A percentile compares a stretch with the other conserved stretches of the same genome.
phyloP scores from a whole-genome alignment of 1,140 invertebrate genomes.

The Eurosta solidaginis region DNA sequence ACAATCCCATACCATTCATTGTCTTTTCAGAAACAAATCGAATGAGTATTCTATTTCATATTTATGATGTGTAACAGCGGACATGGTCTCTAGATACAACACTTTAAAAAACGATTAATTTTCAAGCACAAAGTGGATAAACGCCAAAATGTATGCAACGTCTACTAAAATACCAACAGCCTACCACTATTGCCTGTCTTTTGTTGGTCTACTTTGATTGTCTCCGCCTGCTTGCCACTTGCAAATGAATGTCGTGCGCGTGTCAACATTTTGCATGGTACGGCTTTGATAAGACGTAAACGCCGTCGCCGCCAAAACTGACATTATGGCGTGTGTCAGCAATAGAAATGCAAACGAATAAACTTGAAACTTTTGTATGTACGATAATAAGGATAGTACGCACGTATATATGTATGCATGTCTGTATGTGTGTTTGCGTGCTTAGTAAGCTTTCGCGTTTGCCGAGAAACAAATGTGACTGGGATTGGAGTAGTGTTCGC shows the following conservation, averaged over 20 bases:
- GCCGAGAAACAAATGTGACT: not conserved
- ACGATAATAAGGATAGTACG: not conserved
- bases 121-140: not conserved
- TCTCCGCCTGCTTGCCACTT: not conserved
- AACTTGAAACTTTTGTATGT: not conserved
- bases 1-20: no score
- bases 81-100: not conserved
- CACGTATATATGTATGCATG: not conserved
- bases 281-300: constrained; percentile 11
- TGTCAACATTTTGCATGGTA: constrained; percentile 29
- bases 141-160: constrained; percentile 15
- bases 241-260: constrained; percentile 7
- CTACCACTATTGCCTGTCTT: no score
- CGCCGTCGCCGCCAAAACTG: not conserved
- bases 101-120: constrained; percentile 24
- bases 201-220: not conserved
- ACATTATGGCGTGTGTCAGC: constrained; percentile 9
- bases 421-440: not conserved
- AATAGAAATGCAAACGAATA: constrained; percentile 29
- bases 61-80: not conserved
- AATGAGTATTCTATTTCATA: not conserved
- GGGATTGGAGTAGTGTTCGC: not conserved
- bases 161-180: not conserved
- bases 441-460: not conserved
- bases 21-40: not conserved